Base-by-base conservation (phyloP, 2,797 vertebrate genomes). In the Odontamblyopus rebecca region DNA sequence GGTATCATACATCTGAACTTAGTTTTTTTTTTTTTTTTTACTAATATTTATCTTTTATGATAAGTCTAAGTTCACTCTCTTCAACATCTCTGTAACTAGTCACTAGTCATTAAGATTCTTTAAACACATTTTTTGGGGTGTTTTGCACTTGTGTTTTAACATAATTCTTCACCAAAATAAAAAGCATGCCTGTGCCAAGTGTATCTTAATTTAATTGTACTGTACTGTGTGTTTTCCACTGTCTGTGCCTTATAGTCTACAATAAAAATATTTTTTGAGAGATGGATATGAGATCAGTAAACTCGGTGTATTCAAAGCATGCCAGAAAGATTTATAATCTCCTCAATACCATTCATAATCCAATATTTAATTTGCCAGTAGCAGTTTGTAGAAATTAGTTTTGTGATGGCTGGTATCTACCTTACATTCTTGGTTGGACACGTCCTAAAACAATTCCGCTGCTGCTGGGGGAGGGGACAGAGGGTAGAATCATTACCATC, bases 401-500 rank as follows among this genome's bases (percentile, higher is more conserved):
- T 51, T 53, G n/a, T 62, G 27, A 72, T 69, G n/a, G 68, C 69
- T 56, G 68, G 23, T 63, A 29, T n/a, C 30, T 19, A 48, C n/a
- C 29, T 78, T 54, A 69, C 76, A 68, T 77, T 72, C 5, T 18
- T 56, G 57, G 72, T 57, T 82, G 48, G 41, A 19, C 77, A 74
- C 44, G 70, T 67, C 63, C 61, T 62, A 75, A 78, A 77, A 79
- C 77, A 83, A 82, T 84, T 82, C 85, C 82, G 71, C 82, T 78
- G 72, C 54, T 75, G 72, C 68, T 75, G 90, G 88, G 92, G 89
- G 89, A 87, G 85, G 90, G 89, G 84, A 85, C 79, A 84, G 76
- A 77, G 85, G 70, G 78, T 85, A 88, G 92, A 89, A 89, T 92
- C 91, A 93, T 93, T 93, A 92, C 89, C 84, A 91, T 92, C 89